Base-by-base conservation (phyloP, 2,797 vertebrate species). In the Pseudochromis fuscus region DNA sequence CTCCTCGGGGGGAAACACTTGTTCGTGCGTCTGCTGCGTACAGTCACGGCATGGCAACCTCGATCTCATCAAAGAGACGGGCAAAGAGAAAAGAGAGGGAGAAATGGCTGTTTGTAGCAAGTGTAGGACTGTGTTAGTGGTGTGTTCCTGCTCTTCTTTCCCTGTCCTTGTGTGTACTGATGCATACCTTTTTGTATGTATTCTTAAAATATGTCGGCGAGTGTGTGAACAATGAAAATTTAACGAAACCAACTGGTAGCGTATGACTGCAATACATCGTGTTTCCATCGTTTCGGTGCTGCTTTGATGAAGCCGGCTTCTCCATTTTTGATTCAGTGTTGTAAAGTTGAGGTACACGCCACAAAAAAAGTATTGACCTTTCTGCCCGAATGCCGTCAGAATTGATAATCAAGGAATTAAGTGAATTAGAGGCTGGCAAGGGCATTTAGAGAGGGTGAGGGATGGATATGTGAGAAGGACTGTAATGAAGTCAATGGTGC, bases 321-420 rank as follows among this genome's bases (percentile, higher is more conserved):
- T 70, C 65, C 16, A 8, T 59, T 78, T 81, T 65, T 24, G 48
- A 85, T 57, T 77, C 46, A 51, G 55, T 63, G 73, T 77, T 83
- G 75, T 55, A 84, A 89, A 86, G 91, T 89, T 87, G 71, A 92
- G 85, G 77, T 85, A 59, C 76, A 72, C 37, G 55, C 59, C 66
- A 53, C 80, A 56, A 76, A 89, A 76, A 89, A 90, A 86, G 85
- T 81, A 84, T 77, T 89, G 92, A 92, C 92, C 91, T 93, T 92
- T 92, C 89, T 86, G 84, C 83, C 84, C 72, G 79, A 75, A 88
- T 72, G 83, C 83, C 74, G 37, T 85, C 72, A 70, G 87, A 93
- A 93, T 90, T 87, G 84, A 92, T 92, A 92, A 92, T 92, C 89
- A 91, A 93, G 87, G 83, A 91, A 92, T 93, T 93, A 91, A 92